Evolutionary conservation across 2,797 vertebrate species (phyloP).

Genomic region (Babyrousa celebensis): DNA sequence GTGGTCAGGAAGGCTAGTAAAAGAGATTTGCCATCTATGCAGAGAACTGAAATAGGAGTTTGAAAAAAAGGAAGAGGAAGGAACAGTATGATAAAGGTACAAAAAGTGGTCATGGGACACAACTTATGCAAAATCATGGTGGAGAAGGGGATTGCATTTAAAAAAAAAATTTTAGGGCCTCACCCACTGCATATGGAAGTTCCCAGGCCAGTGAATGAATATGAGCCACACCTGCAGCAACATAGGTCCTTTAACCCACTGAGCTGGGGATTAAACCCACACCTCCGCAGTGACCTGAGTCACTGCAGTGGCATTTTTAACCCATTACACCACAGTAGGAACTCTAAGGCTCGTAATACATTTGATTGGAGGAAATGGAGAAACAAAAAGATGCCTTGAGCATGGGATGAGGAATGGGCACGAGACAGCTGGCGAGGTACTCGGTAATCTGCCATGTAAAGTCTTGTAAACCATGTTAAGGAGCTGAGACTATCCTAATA

Average conservation of each 20-base stretch:
- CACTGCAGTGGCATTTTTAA: too few relatives aligned
- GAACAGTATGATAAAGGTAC: background rate
- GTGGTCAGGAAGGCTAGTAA: background rate
- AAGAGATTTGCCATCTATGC: background rate
- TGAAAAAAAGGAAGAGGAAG: background rate
- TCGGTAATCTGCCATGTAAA: background rate
- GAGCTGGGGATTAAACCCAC: too few relatives aligned
- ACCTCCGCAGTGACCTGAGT: too few relatives aligned
- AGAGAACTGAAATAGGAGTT: background rate
- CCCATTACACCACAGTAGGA: too few relatives aligned
- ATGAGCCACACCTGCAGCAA: too few relatives aligned
- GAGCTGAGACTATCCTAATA: background rate
- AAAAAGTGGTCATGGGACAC: background rate
- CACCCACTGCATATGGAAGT: too few relatives aligned
- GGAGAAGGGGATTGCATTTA: background rate
- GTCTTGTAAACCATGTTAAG: background rate
- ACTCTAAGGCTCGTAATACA: background rate
- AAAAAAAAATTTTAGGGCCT: too few relatives aligned
- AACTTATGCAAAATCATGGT: background rate
- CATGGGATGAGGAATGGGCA: background rate
- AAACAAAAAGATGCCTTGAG: slow-evolving; percentile 2
- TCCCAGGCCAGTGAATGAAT: too few relatives aligned
- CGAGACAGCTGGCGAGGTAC: background rate
- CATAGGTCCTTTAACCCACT: too few relatives aligned
- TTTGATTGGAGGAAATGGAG: slow-evolving; percentile 24